phyloP scores from a whole-genome alignment of 2,888 invertebrate species.

The Eudasyphora cyanicolor region DNA sequence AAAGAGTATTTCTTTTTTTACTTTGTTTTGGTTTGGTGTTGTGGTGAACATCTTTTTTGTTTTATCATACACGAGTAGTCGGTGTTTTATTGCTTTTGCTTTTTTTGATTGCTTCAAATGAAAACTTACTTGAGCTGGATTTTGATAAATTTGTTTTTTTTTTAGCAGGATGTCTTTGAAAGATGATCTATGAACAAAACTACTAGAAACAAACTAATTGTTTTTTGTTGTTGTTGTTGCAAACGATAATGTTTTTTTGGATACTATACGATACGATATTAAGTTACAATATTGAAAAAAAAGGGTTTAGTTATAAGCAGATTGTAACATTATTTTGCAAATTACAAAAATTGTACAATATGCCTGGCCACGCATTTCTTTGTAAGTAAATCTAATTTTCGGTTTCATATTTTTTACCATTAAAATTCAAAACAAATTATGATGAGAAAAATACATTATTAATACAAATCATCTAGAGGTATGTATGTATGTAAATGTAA shows the following conservation, averaged over 20 bases:
- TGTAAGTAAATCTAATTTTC: constrained; percentile 59
- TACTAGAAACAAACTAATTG: constrained; percentile 58
- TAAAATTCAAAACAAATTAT: constrained; percentile 9
- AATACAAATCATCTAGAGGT: constrained; percentile 4
- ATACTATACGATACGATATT: constrained; percentile 32
- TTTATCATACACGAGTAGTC: constrained; percentile 46
- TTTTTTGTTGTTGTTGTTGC: constrained; percentile 50
- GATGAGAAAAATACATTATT: not conserved
- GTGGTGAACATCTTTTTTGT: constrained; percentile 25
- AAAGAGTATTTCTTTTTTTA: constrained; percentile 6
- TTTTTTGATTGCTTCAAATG: constrained; percentile 33
- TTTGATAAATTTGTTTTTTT: constrained; percentile 26
- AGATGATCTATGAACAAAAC: constrained; percentile 52
- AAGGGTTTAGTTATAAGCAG: constrained; percentile 55
- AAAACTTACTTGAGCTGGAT: constrained; percentile 57
- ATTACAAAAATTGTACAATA: constrained; percentile 67
- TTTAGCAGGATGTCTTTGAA: constrained; percentile 54
- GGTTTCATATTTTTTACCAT: not conserved
- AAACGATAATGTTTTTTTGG: constrained; percentile 53
- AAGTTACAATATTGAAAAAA: constrained; percentile 23
- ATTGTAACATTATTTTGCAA: constrained; percentile 58
- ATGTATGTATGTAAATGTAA: not conserved
- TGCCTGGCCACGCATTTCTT: constrained; percentile 80
- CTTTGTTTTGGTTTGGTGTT: not conserved
- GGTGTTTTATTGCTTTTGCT: constrained; percentile 33